Base-by-base conservation (phyloP, 2,888 invertebrate species). In the Trichogramma evanescens region DNA sequence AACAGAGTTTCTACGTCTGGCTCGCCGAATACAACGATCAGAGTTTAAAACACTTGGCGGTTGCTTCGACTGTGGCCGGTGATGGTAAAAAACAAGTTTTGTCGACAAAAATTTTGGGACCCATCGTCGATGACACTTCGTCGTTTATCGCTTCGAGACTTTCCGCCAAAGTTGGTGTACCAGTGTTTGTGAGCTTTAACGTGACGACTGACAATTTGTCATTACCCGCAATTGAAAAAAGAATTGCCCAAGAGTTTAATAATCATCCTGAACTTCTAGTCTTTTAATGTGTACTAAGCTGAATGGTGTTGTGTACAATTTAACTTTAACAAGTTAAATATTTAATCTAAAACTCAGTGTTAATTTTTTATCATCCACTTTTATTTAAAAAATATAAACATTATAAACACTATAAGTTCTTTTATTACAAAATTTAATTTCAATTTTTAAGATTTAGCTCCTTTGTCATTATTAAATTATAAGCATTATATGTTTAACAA, bases 141-240 rank as follows among this genome's bases (percentile, higher is more conserved):
- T 67, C 58, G 5, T 74, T 72, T 58, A 62, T 79, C n/a, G 78
- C 78, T 1, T 71, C 67, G 41, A 72, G 76, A 65, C 66, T 80
- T 1, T 70, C 77, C 1, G 77, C 74, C 58, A 78, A 72, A 59
- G 61, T 71, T 4, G 71, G 72, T 5, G 76, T 72, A 62, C 72
- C 76, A 26, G 72, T 79, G 44, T 80, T 76, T 59, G 72, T 80
- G 41, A 80, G 80, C 62, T 78, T 74, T 61, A 80, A 80, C 62
- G n/a, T 78, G 6, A 63, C 66, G 13, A 65, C 66, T 9, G 69
- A 74, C 52, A 73, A 72, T 61, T 52, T 69, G 5, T 66, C 65
- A 4, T 61, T 76, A 49, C 72, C 69, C 5, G 64, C 10, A 44
- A 70, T 79, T 43, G 78, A 79, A 58, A 73, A 67, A 44, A 70